phyloP scores from a whole-genome alignment of 2,113 vertebrate genomes.

The human region DNA sequence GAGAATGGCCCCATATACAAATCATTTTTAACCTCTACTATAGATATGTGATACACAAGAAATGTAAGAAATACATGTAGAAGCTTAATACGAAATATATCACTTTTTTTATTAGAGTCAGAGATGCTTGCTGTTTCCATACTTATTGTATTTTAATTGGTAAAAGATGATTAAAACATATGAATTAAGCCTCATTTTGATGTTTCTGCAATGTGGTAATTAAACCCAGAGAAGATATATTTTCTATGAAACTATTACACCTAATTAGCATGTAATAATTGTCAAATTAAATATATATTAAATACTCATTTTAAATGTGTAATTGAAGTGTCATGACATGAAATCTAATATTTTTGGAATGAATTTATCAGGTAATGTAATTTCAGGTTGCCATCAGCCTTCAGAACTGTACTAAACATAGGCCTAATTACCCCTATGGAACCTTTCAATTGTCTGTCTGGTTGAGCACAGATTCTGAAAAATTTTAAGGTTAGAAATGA shows the following conservation, averaged over 20 bases:
- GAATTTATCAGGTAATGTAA: slow-evolving; percentile 72
- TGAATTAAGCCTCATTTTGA: slow-evolving; percentile 78
- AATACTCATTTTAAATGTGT: slow-evolving; percentile 80
- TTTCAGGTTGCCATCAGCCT: slow-evolving; percentile 66
- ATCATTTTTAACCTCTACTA: neutral
- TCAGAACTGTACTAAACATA: slow-evolving; percentile 65
- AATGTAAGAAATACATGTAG: neutral
- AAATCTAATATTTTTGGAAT: slow-evolving; percentile 77
- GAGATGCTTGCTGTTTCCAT: slow-evolving; percentile 73
- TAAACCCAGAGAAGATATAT: slow-evolving; percentile 81
- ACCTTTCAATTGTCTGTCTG: slow-evolving; percentile 68
- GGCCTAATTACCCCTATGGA: slow-evolving; percentile 69
- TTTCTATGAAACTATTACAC: slow-evolving; percentile 81
- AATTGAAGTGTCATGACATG: slow-evolving; percentile 82
- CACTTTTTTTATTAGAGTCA: slow-evolving; percentile 65
- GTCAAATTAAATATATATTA: slow-evolving; percentile 83
- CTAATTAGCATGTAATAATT: slow-evolving; percentile 83
- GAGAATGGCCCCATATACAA: neutral
- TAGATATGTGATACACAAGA: neutral
- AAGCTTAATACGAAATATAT: neutral
- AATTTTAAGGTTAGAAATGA: slow-evolving; percentile 64
- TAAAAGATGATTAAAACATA: slow-evolving; percentile 74
- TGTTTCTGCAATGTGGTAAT: slow-evolving; percentile 68
- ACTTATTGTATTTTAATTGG: slow-evolving; percentile 73
- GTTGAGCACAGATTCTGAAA: slow-evolving; percentile 71